A percentile compares a stretch with the other conserved stretches of the same genome.
phyloP scores from a whole-genome alignment of 2,888 invertebrate species.

The Monopis laevigella region DNA sequence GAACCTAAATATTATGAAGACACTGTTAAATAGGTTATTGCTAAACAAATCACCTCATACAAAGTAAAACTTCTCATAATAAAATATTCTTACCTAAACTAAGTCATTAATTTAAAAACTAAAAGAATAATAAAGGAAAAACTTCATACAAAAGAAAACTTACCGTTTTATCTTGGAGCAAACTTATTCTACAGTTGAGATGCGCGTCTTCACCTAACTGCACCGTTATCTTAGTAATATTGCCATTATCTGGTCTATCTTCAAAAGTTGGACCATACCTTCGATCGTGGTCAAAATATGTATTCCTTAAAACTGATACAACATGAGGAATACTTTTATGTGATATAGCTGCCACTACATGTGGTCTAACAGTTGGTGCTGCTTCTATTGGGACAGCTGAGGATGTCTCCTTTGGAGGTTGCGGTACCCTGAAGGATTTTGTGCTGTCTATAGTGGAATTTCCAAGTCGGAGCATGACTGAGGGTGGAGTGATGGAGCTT shows the following conservation, averaged over 20 bases:
- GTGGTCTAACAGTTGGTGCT: constrained; percentile 18
- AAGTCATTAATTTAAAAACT: too few species aligned
- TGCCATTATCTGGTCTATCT: constrained; percentile 56
- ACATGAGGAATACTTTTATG: constrained; percentile 45
- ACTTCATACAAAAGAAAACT: constrained; percentile 25
- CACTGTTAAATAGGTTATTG: too few species aligned
- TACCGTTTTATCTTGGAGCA: constrained; percentile 80
- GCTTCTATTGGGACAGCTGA: constrained; percentile 27
- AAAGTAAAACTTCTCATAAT: too few species aligned
- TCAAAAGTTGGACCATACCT: constrained; percentile 80
- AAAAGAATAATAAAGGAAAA: too few species aligned
- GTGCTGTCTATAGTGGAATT: constrained; percentile 62
- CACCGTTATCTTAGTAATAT: constrained; percentile 75
- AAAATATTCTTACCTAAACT: too few species aligned
- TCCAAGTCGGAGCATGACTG: constrained; percentile 53
- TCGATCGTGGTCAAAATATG: constrained; percentile 56
- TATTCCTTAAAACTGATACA: constrained; percentile 41
- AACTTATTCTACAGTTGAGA: constrained; percentile 78
- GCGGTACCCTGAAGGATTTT: constrained; percentile 59
- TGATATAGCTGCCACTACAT: constrained; percentile 17
- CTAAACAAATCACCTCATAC: too few species aligned
- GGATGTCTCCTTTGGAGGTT: constrained; percentile 33
- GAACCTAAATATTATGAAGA: too few species aligned
- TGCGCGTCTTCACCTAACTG: constrained; percentile 77
- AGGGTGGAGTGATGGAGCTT: constrained; percentile 46